phyloP scores from a whole-genome alignment of 2,888 invertebrate species.

The Synergus japonicus region DNA sequence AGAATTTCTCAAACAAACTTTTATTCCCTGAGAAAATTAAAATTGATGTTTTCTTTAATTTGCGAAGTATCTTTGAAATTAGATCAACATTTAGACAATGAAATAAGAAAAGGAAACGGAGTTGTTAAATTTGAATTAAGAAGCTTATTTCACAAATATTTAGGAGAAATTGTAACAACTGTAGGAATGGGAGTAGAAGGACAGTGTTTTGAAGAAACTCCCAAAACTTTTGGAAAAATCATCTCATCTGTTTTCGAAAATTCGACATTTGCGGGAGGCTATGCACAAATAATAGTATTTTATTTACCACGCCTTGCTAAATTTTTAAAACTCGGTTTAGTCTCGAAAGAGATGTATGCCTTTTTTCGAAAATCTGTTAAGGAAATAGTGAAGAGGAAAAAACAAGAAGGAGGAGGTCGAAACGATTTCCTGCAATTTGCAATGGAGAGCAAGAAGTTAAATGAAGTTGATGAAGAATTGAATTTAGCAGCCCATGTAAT shows the following conservation, averaged over 20 bases:
- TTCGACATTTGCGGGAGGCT: slow-evolving; percentile 47
- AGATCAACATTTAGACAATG: slow-evolving; percentile 46
- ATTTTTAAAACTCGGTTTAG: slow-evolving; percentile 47
- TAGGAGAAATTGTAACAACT: slow-evolving; percentile 63
- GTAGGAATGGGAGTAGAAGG: slow-evolving; percentile 65
- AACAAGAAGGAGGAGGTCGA: slow-evolving; percentile 66
- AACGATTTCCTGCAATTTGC: slow-evolving; percentile 78
- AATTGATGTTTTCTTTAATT: slow-evolving; percentile 61
- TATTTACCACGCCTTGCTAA: slow-evolving; percentile 52
- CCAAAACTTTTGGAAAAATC: slow-evolving; percentile 49
- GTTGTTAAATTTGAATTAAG: slow-evolving; percentile 59
- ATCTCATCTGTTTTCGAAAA: slow-evolving; percentile 52
- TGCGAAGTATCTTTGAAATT: slow-evolving; percentile 59
- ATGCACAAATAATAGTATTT: slow-evolving; percentile 46
- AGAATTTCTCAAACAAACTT: slow-evolving; percentile 49
- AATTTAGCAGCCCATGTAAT: slow-evolving; percentile 70
- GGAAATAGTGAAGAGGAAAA: slow-evolving; percentile 70
- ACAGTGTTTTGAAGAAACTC: slow-evolving; percentile 59
- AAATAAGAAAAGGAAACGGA: slow-evolving; percentile 41
- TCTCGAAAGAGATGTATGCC: slow-evolving; percentile 55
- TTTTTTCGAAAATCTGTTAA: slow-evolving; percentile 62
- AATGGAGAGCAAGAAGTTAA: slow-evolving; percentile 69
- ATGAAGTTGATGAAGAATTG: slow-evolving; percentile 62
- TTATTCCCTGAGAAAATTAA: slow-evolving; percentile 60
- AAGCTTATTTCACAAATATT: slow-evolving; percentile 58